These are phyloP conservation scores for Triplophysa dalaica DNA, from an alignment of 2,113 vertebrate genomes.

Conservation along the genomic window DNA sequence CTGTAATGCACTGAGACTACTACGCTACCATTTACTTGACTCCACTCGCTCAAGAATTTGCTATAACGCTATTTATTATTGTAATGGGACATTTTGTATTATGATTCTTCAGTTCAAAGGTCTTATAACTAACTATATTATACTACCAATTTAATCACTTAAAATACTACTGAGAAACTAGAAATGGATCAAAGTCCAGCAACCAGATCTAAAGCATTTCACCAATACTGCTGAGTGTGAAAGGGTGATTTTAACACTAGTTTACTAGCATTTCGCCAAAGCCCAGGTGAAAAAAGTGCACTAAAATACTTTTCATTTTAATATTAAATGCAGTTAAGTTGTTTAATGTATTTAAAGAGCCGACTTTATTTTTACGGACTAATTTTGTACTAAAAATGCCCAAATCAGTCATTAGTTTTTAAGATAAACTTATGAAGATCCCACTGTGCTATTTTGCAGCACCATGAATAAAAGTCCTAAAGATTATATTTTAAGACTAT, in stretches of 20 bases:
- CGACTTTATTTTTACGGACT: too few species aligned
- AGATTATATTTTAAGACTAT: too few species aligned
- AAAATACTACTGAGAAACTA: neutral
- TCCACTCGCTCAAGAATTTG: neutral
- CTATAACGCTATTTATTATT: neutral
- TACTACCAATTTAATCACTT: neutral
- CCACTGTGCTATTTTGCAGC: too few species aligned
- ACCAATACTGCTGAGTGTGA: neutral
- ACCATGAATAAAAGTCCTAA: too few species aligned
- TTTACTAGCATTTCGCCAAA: neutral
- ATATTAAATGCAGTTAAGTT: too few species aligned
- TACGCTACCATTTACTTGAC: neutral
- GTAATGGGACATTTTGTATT: neutral
- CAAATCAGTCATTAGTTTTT: too few species aligned
- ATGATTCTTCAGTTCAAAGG: too few species aligned
- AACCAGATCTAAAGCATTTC: neutral
- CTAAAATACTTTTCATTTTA: neutral
- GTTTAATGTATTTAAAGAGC: too few species aligned
- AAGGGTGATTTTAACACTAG: neutral
- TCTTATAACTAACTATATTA: too few species aligned
- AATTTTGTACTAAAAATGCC: too few species aligned
- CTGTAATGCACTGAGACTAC: neutral
- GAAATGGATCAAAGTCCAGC: constrained; percentile 1
- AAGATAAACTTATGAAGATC: too few species aligned
- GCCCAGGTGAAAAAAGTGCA: neutral